Conservation (phyloP, 2,797 vertebrate species). For the Pipistrellus pygmaeus region DNA sequence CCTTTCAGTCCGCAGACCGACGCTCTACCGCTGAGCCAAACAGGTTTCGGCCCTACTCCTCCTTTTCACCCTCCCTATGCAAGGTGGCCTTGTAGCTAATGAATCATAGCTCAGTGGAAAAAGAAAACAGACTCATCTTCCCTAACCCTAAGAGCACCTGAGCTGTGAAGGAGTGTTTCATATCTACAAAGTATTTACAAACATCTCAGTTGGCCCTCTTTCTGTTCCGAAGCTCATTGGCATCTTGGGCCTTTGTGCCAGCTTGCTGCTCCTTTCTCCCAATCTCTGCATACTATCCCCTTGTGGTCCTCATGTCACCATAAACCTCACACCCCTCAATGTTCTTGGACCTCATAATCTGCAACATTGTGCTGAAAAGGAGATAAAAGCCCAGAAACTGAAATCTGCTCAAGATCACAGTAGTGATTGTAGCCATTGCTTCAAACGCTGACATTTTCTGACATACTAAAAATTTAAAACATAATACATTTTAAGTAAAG, state of each 20-base stretch:
- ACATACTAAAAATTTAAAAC: conserved; percentile 36
- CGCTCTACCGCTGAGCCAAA: no score
- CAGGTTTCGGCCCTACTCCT: background rate
- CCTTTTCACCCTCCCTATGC: background rate
- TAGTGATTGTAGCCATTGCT: background rate
- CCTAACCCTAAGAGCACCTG: conserved; percentile 1
- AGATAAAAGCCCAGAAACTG: background rate
- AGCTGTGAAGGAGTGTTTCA: background rate
- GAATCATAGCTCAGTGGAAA: background rate
- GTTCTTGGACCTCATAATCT: background rate
- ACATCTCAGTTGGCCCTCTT: background rate
- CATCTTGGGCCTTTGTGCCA: background rate
- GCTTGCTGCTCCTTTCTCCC: background rate
- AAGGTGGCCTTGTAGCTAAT: background rate
- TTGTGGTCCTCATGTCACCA: background rate
- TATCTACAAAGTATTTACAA: conserved; percentile 29
- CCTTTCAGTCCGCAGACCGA: no score
- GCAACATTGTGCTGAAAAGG: conserved; percentile 47
- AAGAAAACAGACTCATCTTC: background rate
- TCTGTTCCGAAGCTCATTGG: conserved; percentile 20
- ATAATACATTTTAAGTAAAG: conserved; percentile 28
- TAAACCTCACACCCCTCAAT: background rate
- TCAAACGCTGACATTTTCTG: conserved; percentile 42
- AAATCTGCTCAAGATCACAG: conserved; percentile 52
- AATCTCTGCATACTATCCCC: background rate